Base-by-base conservation (phyloP, 1,140 invertebrate species). In the Papilio polytes region DNA sequence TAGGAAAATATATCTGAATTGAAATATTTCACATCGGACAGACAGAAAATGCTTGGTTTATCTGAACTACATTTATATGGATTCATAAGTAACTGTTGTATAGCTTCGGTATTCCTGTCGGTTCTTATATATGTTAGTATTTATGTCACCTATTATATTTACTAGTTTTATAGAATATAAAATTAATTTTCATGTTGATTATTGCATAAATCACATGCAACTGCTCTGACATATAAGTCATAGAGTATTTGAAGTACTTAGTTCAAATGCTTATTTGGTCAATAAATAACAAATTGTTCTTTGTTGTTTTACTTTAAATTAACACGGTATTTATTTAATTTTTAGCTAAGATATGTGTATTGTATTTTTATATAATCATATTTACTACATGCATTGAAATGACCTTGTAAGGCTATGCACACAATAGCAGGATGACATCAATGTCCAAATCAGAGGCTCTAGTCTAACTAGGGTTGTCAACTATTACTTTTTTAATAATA, bases 371-470 rank as follows among this genome's bases (percentile, higher is more conserved):
- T 66, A 7, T 36, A 70, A 70, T 70, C 12, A 70, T 31, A 70
- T 70, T 48, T 12, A 22, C 46, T 22, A 51, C 22, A 76, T 76
- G 44, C 46, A 46, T 76, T 26, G 15, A 26, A 20, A 78, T 59
- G 51, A 78, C 48, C 48, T 78, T 56, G 76, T 59, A 78, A 78
- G 22, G 51, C 15, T 18, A 70, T 31, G 6, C 31, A 44, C 18
- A 72, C 48, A 63, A 74, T 74, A 73, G 74, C 44, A 56, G 36
- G 63, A 83, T 85, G 86, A 87, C 84, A 85, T 87, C 86, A 87
- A 87, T 84, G 78, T 83, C 73, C 81, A 31, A 78, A 78, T 78
- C 48, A 41, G 51, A 78, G 48, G 51, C 48, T 76, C 46, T 46
- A 26, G 13, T 18, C 10, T 13, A 20, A 31, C 13, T 51, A 48